Evolutionary conservation across 2,797 vertebrate species (phyloP).

Genomic region (Distichodus sexfasciatus): DNA sequence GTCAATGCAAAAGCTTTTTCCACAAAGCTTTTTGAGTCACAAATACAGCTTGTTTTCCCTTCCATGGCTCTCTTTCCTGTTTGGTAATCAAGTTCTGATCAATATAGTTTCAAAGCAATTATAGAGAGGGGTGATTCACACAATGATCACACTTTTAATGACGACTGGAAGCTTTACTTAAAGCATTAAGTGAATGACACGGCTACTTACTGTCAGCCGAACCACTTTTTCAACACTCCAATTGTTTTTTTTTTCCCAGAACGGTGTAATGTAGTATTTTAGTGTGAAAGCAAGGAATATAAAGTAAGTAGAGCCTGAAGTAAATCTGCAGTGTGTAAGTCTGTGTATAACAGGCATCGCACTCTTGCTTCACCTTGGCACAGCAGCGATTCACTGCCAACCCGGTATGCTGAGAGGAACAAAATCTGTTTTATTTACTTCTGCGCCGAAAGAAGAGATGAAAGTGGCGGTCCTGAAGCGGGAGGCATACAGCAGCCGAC

Average conservation of each 20-base stretch:
- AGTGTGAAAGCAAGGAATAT: too few species aligned
- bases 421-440: not conserved
- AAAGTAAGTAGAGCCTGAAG: too few species aligned
- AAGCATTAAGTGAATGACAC: not conserved
- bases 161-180: slow-evolving; percentile 26
- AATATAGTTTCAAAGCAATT: slow-evolving; percentile 30
- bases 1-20: too few species aligned
- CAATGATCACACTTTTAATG: slow-evolving; percentile 30
- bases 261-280: too few species aligned
- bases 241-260: too few species aligned
- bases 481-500: slow-evolving; percentile 6
- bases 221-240: too few species aligned
- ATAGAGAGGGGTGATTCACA: slow-evolving; percentile 24
- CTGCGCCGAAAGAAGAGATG: slow-evolving; percentile 5
- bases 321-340: not conserved
- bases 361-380: not conserved
- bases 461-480: not conserved
- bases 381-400: not conserved
- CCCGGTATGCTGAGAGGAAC: not conserved
- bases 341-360: not conserved
- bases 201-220: too few species aligned
- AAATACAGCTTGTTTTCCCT: not conserved
- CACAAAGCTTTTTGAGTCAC: not conserved
- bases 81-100: slow-evolving; percentile 30
- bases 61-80: slow-evolving; percentile 10